Evolutionary conservation across 2,888 invertebrate species (phyloP), one percentile per base, ranked within the genome.

Genomic region (Parelbella ahira): DNA sequence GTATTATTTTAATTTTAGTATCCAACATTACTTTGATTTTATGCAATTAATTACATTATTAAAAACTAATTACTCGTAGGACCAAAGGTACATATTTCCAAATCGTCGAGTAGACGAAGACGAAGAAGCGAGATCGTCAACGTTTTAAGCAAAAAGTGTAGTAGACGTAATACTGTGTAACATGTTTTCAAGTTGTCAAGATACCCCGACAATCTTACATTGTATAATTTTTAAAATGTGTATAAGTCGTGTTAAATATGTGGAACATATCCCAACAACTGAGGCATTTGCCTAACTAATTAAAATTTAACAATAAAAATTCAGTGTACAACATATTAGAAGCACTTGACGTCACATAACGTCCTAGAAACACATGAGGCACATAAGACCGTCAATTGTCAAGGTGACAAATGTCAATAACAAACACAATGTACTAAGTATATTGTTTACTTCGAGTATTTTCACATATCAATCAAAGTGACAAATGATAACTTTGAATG

Each of bases 281-380:
- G 15, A 11, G 7, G 5, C 3, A 25, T 13, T 28, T 34, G 4
- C 7, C 8, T 28, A 28, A 12, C 10, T 20, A 28, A 28, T 21
- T 37, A 28, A 37, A 37, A 21, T 27, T 27, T 28, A 27, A 37
- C 28, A 37, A 37, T 28, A 37, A 37, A 28, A 25, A 28, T 28
- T 13, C 37, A 37, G 37, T 15, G 28, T 20, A 28, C n/a, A 4
- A 9, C 19, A n/a, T n/a, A n/a, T n/a, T n/a, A n/a, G n/a, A n/a
- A n/a, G n/a, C n/a, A n/a, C n/a, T n/a, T n/a, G 37, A 4, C 12
- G 27, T 18, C n/a, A 8, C 3, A 24, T 4, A 18, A 12, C 15
- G 7, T 0, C 15, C 27, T 11, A 25, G 3, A n/a, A 11, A 25
- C n/a, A n/a, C n/a, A 10, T 25, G 25, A 25, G 25, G 6, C 24